Evolutionary conservation across 1,140 invertebrate genomes (phyloP), one percentile per base, ranked within the genome.

Genomic region (Cydia fagiglandana): DNA sequence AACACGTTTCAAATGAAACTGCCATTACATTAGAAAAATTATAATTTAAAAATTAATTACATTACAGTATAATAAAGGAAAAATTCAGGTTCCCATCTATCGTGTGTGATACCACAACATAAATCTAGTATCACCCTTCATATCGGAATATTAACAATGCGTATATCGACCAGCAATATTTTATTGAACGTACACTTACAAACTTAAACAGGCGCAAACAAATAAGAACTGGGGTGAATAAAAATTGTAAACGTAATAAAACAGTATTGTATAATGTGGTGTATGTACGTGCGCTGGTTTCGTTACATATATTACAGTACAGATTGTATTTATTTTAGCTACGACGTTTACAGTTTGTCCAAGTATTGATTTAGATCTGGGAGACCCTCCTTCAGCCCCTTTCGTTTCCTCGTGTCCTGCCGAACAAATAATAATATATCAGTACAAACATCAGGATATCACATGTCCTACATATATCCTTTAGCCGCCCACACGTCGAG

Each of bases 341-440:
- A 89, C 84, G 86, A 86, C 86, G 93, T 94, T 98, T 98, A 98
- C 96, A 98, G 95, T 95, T 98, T 98, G 94, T 98, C 98, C 92
- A 98, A 94, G 93, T 99, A 99, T 94, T 97, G 96, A 86, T 95
- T 92, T 87, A 99, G 94, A 88, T 98, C 97, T 84, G 98, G 98
- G 80, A 99, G 94, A 93, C 98, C 98, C 92, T 99, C 99, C 93
- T 99, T 99, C 85, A 99, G 95, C 94, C 99, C 99, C 95, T 99
- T 99, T 93, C 99, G 96, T 94, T 99, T 99, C 93, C 99, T 97
- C 78, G 98, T 99, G 74, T 98, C 98, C 95, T 96, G 91, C 80
- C 78, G 78, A 93, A 93, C 85, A 75, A 92, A 85, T 34, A 4
- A 6, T 6, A 34, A 34, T 34, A 34, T 5, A 34, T 34, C 4